Evolutionary conservation across 1,140 invertebrate species (phyloP), one percentile per base, ranked within the genome.

Genomic region (Drosophila paulistorum): DNA sequence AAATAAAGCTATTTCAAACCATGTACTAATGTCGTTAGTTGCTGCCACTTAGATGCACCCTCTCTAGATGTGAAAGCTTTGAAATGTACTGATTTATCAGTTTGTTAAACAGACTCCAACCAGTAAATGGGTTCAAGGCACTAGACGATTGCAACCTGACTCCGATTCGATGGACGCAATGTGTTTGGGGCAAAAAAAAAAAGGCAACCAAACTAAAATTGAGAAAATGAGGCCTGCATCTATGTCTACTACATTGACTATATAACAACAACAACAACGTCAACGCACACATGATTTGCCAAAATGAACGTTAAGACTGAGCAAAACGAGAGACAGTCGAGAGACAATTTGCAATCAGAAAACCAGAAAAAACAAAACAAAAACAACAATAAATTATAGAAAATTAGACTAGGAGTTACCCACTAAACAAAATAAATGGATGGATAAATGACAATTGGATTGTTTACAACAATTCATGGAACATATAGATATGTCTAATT

Each of bases 271-370:
- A 71, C 51, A 39, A 71, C 55, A 70, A 65, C 68, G 65, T 68
- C 80, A 69, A 75, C 74, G 65, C 74, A 77, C 66, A 71, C 74
- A 59, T 59, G 74, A 77, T 71, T 71, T 62, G 74, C 68, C 74
- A 71, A 77, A 77, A 48, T 54, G 68, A 67, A 67, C 74, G 62
- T 59, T 60, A 45, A 54, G 66, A 69, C 69, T 73, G 72, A 42
- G 59, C 76, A 59, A 71, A 79, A 74, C 83, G 74, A 89, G 82
- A 86, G 83, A 87, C 84, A 87, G 87, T 79, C 83, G 74, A 89
- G 82, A 86, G 83, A 87, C 83, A 87, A 87, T 87, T 87, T 87
- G 84, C 84, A 87, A 87, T 89, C 70, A 79, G 65, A 76, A 65
- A 65, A 77, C 77, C 45, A 51, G 73, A 82, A 86, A 73, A 68